Evolutionary conservation across 2,888 invertebrate species (phyloP), one percentile per base, ranked within the genome.

Genomic region (Harpalus rubripes): DNA sequence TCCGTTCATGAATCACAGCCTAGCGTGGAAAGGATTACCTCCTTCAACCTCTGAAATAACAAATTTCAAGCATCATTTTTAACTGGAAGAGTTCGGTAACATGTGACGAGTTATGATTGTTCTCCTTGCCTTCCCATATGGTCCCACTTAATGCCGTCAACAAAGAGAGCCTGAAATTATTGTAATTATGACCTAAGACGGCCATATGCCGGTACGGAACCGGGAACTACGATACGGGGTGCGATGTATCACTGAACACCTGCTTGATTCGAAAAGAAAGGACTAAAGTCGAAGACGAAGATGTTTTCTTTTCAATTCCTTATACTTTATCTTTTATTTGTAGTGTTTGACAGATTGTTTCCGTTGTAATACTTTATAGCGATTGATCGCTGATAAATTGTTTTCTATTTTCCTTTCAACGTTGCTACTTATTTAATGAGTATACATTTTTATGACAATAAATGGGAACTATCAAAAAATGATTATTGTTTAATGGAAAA

Each of bases 161-260:
- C 76, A 76, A 84, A 76, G 58, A 74, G 78, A 82, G 81, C 63
- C 58, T 65, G 63, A 86, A 89, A 90, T 90, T 90, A 91, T 90
- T 89, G 89, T 90, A 90, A 91, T 91, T 90, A 90, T 90, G 89
- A 90, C 89, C 88, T 89, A 90, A 89, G 89, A 90, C 89, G 89
- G 89, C 90, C 89, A 88, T 88, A 89, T 89, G 89, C 87, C 87
- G 87, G 87, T 59, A 82, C 18, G 15, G 85, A 63, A 58, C 63
- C 56, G 15, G 85, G 32, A 32, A 32, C 63, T 79, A 86, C 86
- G 84, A 86, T 85, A 86, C 88, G 88, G 88, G 88, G 87, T 85
- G 85, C 85, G 85, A 87, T 86, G 86, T 86, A 80, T 78, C 80
- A 59, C 72, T 78, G 26, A 61, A 65, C 87, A 87, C 87, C 87